phyloP scores from a whole-genome alignment of 2,113 vertebrate species.

The Elanus axillaris region DNA sequence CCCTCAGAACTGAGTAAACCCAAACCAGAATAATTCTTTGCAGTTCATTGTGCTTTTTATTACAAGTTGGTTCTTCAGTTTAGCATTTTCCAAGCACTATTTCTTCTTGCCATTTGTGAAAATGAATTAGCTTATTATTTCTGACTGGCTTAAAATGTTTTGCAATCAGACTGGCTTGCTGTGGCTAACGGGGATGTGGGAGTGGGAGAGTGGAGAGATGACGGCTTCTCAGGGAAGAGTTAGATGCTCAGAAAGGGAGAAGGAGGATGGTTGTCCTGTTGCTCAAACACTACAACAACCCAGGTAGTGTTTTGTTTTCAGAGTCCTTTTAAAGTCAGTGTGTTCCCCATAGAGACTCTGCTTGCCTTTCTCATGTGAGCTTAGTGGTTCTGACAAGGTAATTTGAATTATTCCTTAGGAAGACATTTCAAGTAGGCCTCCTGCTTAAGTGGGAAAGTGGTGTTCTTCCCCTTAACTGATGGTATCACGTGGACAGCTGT shows the following conservation, averaged over 20 bases:
- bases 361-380: neutral
- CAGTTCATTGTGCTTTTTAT: neutral
- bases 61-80: neutral
- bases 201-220: neutral
- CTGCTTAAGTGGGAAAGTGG: neutral
- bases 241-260: neutral
- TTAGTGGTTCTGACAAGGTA: neutral
- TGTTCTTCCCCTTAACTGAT: conserved; percentile 76
- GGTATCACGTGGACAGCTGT: conserved; percentile 91
- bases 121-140: neutral
- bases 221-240: neutral
- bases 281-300: neutral
- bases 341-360: neutral
- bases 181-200: neutral
- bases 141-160: neutral
- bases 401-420: neutral
- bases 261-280: neutral
- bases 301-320: neutral
- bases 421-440: neutral
- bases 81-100: neutral
- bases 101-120: neutral
- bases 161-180: neutral
- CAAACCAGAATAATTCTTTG: neutral
- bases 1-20: neutral
- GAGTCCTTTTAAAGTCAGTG: neutral